These are phyloP conservation scores for Polydesmus complanatus DNA, from an alignment of 2,888 invertebrate genomes.

Conservation along the genomic window DNA sequence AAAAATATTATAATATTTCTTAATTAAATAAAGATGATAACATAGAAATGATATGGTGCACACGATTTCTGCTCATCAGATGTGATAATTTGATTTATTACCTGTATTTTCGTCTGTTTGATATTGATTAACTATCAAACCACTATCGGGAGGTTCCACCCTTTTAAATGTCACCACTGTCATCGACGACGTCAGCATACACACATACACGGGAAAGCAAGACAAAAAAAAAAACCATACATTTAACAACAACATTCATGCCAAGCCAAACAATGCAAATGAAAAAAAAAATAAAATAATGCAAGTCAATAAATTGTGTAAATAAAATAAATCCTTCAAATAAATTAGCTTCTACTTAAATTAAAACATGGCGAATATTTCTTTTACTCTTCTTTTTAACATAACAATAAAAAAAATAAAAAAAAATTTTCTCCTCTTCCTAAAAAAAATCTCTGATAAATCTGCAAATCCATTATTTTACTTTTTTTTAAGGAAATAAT, in stretches of 20 bases:
- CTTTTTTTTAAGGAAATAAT: too few relatives aligned
- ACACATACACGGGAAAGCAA: not conserved
- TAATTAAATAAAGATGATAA: not conserved
- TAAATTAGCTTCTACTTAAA: too few relatives aligned
- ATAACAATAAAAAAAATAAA: not conserved
- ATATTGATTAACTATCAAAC: not conserved
- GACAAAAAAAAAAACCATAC: not conserved
- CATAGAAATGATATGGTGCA: not conserved
- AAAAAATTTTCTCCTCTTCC: too few relatives aligned
- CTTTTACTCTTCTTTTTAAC: not conserved
- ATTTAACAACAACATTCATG: not conserved
- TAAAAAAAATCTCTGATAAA: too few relatives aligned
- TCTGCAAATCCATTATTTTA: too few relatives aligned
- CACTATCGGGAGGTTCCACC: slow-evolving; percentile 11
- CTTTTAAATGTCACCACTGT: slow-evolving; percentile 14
- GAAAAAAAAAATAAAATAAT: not conserved
- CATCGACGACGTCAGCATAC: slow-evolving; percentile 2
- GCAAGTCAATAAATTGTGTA: not conserved
- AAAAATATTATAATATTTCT: not conserved
- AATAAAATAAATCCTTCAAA: too few relatives aligned
- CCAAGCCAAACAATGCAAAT: not conserved
- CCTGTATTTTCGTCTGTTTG: not conserved
- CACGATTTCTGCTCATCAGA: too few relatives aligned
- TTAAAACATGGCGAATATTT: too few relatives aligned
- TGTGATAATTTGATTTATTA: not conserved